Evolutionary conservation across 2,113 vertebrate species (phyloP).

Genomic region (Butorides virescens): DNA sequence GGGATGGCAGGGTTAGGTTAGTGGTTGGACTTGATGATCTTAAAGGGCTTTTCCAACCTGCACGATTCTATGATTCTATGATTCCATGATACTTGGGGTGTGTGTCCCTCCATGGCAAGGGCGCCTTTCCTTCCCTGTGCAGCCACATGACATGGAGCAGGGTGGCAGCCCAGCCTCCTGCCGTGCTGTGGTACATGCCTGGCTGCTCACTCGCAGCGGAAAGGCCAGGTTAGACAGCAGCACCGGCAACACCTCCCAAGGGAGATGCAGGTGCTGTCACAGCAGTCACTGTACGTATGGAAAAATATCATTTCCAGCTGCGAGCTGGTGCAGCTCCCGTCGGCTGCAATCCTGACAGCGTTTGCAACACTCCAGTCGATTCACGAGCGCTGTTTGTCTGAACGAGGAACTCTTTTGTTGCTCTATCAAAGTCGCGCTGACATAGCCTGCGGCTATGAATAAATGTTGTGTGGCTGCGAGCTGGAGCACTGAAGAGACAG

Average conservation of each 20-base stretch:
- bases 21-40: too few species aligned
- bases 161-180: not conserved
- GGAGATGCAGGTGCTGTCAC: not conserved
- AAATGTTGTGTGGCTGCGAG: constrained; percentile 58
- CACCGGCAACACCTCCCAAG: accelerated
- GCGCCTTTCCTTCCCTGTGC: not conserved
- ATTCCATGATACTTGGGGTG: too few species aligned
- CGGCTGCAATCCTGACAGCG: accelerated
- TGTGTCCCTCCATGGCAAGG: not conserved
- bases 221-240: not conserved
- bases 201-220: not conserved
- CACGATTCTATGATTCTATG: too few species aligned
- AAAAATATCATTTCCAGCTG: not conserved
- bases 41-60: too few species aligned
- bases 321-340: accelerated
- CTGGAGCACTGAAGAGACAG: constrained; percentile 24
- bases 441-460: constrained; percentile 61
- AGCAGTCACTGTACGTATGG: accelerated
- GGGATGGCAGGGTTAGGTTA: too few species aligned
- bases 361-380: not conserved
- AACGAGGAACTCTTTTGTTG: constrained; percentile 5
- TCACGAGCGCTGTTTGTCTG: not conserved
- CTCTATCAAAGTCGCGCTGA: constrained; percentile 43
- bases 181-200: accelerated
- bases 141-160: accelerated